Base-by-base conservation (phyloP, 2,888 invertebrate genomes). In the Andrena marginata region DNA sequence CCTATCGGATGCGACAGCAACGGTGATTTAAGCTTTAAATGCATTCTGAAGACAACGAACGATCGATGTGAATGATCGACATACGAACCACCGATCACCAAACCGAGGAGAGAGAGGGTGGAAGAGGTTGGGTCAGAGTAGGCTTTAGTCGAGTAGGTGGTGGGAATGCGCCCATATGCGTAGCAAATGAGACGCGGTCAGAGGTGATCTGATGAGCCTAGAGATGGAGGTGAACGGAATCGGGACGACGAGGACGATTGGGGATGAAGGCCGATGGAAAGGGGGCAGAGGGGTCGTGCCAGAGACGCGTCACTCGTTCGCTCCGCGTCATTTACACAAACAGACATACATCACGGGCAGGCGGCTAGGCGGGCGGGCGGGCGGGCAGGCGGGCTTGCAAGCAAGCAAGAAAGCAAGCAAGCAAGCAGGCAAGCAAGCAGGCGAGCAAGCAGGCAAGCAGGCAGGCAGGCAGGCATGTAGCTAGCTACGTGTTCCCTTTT, bases 311-410 rank as follows among this genome's bases (percentile, higher is more conserved):
- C 94, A 93, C 91, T 94, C 93, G 93, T 90, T 93, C 89, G 89
- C 89, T 90, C 87, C 91, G 92, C 92, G 93, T 94, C 94, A 93
- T 93, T 94, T 94, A 93, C 94, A 94, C 93, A 93, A 94, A 93
- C 94, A 92, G 93, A 93, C 92, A 93, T 93, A 93, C 93, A 93
- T 94, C 93, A 93, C 90, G 90, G 89, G 87, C 93, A 92, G 91
- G 85, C 83, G 35, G 35, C 2, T 35, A 35, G 35, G 35, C 90
- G 90, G 89, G 87, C 92, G 92, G 83, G 89, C 29, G 31, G 31
- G 86, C 87, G 88, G 87, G 88, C 91, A 85, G 92, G 91, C 35
- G 10, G 13, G 35, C 13, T 13, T 13, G 42, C 42, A 42, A 90
- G 85, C 81, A 77, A 87, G 84, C 87, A 35, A 35, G 35, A 35